Evolutionary conservation across 2,797 vertebrate species (phyloP).

Genomic region (Liparis tanakae): DNA sequence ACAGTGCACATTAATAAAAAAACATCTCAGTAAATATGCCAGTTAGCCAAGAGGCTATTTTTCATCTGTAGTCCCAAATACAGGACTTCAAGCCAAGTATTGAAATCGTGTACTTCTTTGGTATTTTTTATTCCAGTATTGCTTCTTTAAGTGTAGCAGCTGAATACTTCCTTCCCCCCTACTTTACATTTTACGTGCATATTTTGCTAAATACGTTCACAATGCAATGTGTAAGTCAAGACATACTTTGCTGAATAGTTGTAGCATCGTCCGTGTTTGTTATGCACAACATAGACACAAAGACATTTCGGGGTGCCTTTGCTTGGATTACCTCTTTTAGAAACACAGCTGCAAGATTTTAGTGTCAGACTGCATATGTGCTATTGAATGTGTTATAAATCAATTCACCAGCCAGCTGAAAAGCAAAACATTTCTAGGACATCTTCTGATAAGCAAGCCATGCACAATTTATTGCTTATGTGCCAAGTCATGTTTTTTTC

Average conservation of each 20-base stretch:
- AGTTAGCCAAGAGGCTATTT: no score
- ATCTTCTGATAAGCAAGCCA: slow-evolving; percentile 50
- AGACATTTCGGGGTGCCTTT: background rate
- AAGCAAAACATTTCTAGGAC: slow-evolving; percentile 15
- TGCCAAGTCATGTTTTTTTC: slow-evolving; percentile 52
- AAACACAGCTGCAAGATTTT: background rate
- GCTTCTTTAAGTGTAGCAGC: background rate
- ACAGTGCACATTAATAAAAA: no score
- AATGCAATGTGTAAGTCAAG: background rate
- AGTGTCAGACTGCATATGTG: background rate
- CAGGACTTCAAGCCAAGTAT: background rate
- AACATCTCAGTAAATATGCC: no score
- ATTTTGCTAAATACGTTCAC: background rate
- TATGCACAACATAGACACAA: background rate
- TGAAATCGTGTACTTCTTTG: background rate
- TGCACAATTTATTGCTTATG: slow-evolving; percentile 52
- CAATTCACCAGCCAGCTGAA: slow-evolving; percentile 8
- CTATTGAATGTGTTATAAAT: slow-evolving; percentile 25
- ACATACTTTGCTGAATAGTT: background rate
- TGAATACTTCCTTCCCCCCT: background rate
- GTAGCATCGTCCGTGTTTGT: background rate
- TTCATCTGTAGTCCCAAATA: background rate
- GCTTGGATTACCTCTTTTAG: background rate
- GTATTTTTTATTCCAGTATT: background rate
- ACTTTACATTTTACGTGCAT: background rate